A percentile compares a stretch with the other conserved stretches of the same genome.
Evolutionary conservation across 2,797 vertebrate genomes (phyloP).

Genomic region (Myotis pilosus): DNA sequence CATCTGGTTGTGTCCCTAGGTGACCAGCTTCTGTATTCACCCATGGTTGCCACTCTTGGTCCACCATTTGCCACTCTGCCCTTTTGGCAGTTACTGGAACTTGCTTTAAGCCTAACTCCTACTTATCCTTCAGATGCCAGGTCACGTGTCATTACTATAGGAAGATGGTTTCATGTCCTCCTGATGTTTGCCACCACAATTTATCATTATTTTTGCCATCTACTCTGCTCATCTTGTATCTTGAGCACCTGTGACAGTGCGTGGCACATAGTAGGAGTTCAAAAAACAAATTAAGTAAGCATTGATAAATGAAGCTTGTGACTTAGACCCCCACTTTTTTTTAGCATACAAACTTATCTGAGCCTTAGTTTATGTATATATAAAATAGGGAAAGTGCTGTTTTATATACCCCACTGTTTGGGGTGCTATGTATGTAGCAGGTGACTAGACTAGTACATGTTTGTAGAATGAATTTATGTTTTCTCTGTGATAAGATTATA

Average conservation of each 20-base stretch:
- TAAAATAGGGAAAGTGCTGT: conserved; percentile 3
- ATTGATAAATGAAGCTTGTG: not conserved
- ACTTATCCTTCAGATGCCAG: not conserved
- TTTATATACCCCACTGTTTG: not conserved
- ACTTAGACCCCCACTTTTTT: not conserved
- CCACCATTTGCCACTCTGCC: not conserved
- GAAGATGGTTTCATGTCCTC: not conserved
- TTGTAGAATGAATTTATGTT: not conserved
- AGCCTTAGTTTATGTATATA: not conserved
- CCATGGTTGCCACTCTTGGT: not conserved
- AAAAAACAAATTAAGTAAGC: not conserved
- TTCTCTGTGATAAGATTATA: too few relatives aligned
- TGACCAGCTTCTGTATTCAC: not conserved
- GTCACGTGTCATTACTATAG: not conserved
- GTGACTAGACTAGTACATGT: not conserved
- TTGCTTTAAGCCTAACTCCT: not conserved
- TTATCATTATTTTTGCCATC: not conserved
- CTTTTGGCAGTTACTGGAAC: not conserved
- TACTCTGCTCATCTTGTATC: not conserved
- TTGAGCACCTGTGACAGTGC: not conserved
- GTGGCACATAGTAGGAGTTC: not conserved
- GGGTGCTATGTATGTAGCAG: not conserved
- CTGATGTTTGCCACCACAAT: not conserved
- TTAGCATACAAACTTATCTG: not conserved
- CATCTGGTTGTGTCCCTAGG: not conserved